These are phyloP conservation scores for Nematolebias whitei DNA, from an alignment of 2,113 vertebrate genomes.

Conservation along the genomic window DNA sequence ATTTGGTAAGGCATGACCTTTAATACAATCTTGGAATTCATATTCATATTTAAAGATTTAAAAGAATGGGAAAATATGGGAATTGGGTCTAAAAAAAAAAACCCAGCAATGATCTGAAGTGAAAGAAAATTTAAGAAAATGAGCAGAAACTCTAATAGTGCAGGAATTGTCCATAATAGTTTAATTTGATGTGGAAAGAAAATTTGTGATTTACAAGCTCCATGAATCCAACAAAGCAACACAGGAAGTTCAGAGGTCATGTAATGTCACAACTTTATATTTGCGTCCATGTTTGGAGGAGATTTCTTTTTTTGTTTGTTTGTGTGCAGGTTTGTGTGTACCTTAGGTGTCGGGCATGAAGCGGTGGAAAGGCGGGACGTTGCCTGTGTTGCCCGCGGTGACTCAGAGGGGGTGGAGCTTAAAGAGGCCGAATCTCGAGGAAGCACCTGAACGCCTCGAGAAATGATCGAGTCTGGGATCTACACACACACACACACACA, in stretches of 20 bases:
- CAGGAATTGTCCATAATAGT: slow-evolving; percentile 3
- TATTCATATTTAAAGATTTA: too few relatives aligned
- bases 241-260: slow-evolving; percentile 5
- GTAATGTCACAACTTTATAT: slow-evolving; percentile 12
- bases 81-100: too few relatives aligned
- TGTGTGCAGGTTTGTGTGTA: slow-evolving; percentile 76
- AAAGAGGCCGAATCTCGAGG: slow-evolving; percentile 97
- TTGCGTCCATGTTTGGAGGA: too few relatives aligned
- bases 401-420: slow-evolving; percentile 98
- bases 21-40: too few relatives aligned
- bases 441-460: slow-evolving; percentile 98
- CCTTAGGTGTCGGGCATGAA: slow-evolving; percentile 99
- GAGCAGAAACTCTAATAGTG: slow-evolving; percentile 30
- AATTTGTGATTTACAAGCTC: background rate
- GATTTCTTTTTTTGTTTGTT: too few relatives aligned
- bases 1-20: background rate
- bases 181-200: background rate
- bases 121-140: background rate
- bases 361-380: slow-evolving; percentile 98
- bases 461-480: slow-evolving; percentile 99
- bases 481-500: slow-evolving; percentile 72
- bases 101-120: too few relatives aligned
- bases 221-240: slow-evolving; percentile 4
- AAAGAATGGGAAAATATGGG: too few relatives aligned
- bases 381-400: slow-evolving; percentile 93